A percentile compares a stretch with the other conserved stretches of the same genome.
Evolutionary conservation across 2,888 invertebrate species (phyloP).

Genomic region (Apodemia mormo): DNA sequence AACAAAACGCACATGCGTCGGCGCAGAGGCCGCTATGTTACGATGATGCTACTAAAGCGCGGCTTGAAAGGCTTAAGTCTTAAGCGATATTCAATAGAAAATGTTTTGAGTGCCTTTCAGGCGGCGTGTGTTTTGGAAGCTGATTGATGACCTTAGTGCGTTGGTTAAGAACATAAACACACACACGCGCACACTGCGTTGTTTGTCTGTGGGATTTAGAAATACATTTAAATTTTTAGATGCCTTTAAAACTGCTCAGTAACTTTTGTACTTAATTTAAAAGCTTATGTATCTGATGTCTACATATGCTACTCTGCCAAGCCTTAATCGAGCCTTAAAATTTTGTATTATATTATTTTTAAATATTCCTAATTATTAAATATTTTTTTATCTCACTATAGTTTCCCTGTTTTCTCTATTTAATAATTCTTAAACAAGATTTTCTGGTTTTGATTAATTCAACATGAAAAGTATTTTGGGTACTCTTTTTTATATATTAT

Average conservation of each 20-base stretch:
- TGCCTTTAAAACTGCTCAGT: not conserved
- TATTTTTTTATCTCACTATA: no score
- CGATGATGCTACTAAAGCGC: conserved; percentile 41
- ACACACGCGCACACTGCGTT: conserved; percentile 65
- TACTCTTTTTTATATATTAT: no score
- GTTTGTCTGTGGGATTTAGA: conserved; percentile 64
- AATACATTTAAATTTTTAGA: not conserved
- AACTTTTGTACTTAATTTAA: no score
- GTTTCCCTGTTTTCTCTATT: no score
- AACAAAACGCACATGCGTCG: conserved; percentile 54
- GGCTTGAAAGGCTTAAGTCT: conserved; percentile 34
- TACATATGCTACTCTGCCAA: no score
- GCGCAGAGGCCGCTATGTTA: conserved; percentile 37
- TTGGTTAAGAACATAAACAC: conserved; percentile 72
- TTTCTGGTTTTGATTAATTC: no score
- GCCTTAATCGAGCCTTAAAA: no score
- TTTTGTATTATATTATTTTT: no score
- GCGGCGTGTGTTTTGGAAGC: conserved; percentile 46
- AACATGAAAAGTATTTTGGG: no score
- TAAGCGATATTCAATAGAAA: not conserved
- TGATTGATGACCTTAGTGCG: conserved; percentile 48
- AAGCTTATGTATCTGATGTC: no score
- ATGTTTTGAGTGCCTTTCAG: conserved; percentile 38
- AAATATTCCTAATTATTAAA: no score
- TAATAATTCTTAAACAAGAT: no score